These are phyloP conservation scores for Glyptemys insculpta DNA, from an alignment of 2,797 vertebrate species.

Conservation along the genomic window DNA sequence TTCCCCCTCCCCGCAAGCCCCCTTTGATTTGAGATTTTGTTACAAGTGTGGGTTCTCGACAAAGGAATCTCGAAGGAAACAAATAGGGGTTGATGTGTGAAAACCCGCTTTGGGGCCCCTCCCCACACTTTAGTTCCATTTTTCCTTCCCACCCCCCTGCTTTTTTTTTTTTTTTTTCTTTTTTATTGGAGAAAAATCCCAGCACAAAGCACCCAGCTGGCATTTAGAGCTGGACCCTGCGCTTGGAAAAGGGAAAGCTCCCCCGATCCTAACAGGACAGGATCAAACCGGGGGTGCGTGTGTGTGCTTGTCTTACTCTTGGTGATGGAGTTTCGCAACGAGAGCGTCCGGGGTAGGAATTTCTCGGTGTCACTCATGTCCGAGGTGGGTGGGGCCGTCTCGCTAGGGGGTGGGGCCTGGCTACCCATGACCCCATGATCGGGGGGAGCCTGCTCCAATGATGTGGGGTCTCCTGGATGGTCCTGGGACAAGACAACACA, in stretches of 20 bases:
- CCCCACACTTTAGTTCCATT: not conserved
- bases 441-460: not conserved
- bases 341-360: constrained; percentile 84
- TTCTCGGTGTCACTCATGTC: constrained; percentile 61
- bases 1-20: not conserved
- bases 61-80: not conserved
- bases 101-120: not conserved
- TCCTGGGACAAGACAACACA: not conserved
- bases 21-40: not conserved
- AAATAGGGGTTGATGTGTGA: not conserved
- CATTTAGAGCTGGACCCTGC: not conserved
- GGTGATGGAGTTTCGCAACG: constrained; percentile 87
- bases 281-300: not conserved
- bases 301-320: constrained; percentile 73
- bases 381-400: accelerated
- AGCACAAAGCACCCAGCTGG: not conserved
- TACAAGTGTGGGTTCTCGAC: not conserved
- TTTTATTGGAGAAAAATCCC: not conserved
- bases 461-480: not conserved
- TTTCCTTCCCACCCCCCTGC: not conserved
- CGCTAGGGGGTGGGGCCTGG: not conserved
- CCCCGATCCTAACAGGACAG: not conserved
- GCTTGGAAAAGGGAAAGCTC: not conserved
- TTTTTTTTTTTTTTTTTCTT: not conserved
- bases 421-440: not conserved